These are phyloP conservation scores for Bursaphelenchus okinawaensis DNA, from an alignment of 2,888 invertebrate genomes.

Conservation along the genomic window DNA sequence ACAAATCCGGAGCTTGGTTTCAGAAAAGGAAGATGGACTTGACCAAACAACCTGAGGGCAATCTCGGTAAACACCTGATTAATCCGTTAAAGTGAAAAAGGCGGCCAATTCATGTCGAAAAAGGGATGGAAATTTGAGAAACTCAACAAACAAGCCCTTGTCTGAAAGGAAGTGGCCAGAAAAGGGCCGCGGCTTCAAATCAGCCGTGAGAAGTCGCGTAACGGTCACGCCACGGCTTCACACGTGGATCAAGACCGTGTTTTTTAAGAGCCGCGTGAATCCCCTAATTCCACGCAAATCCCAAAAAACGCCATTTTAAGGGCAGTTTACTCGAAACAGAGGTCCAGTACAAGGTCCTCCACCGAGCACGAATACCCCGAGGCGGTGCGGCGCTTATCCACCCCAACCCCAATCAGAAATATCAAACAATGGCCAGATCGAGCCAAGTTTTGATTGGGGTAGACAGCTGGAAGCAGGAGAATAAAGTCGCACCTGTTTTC, in stretches of 20 bases:
- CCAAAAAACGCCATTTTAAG: background rate
- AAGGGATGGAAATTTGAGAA: background rate
- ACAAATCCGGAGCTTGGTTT: background rate
- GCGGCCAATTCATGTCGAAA: background rate
- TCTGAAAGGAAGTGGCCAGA: background rate
- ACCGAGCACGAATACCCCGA: background rate
- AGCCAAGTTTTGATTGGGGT: too few relatives aligned
- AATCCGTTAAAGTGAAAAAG: background rate
- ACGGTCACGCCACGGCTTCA: background rate
- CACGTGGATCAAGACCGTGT: background rate
- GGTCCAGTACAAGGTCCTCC: background rate
- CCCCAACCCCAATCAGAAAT: background rate
- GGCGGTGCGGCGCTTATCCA: background rate
- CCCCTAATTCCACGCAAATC: background rate
- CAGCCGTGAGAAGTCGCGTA: background rate
- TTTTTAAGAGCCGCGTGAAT: background rate
- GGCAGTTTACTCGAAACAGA: too few relatives aligned
- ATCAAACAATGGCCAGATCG: background rate
- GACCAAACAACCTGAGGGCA: background rate
- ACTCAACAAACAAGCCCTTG: background rate
- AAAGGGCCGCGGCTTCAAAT: background rate
- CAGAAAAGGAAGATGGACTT: background rate
- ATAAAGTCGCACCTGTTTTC: background rate
- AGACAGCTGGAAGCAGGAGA: background rate
- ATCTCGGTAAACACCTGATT: background rate